Evolutionary conservation across 2,797 vertebrate species (phyloP).

Genomic region (Petrocephalus sullivani): DNA sequence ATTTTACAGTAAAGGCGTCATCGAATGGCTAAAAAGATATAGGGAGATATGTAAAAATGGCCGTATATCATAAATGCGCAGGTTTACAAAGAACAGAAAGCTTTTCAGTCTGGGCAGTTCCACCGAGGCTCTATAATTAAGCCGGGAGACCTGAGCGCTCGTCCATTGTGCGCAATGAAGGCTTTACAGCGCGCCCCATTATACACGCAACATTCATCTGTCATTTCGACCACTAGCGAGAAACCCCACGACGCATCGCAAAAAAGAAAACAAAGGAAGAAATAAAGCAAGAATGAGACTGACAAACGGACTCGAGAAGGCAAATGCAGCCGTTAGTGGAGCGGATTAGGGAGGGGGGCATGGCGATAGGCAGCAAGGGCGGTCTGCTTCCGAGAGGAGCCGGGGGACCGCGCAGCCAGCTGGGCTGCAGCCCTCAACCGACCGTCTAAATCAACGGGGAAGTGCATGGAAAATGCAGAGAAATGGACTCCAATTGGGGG

Average conservation of each 20-base stretch:
- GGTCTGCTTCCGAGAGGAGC: neutral
- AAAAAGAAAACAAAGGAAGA: neutral
- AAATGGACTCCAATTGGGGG: neutral
- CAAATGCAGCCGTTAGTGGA: neutral
- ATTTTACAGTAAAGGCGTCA: neutral
- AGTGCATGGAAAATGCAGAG: neutral
- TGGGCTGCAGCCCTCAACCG: neutral
- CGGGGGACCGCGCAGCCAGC: neutral
- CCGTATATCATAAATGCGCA: neutral
- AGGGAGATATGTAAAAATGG: neutral
- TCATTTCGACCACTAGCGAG: neutral
- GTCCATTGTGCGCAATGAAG: neutral
- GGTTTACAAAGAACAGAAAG: neutral
- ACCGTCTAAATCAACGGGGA: neutral
- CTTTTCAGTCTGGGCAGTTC: neutral
- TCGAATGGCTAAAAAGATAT: neutral
- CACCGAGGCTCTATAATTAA: neutral
- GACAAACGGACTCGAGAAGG: neutral
- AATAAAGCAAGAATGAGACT: neutral
- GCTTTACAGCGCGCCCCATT: neutral
- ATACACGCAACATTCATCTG: neutral
- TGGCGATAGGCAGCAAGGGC: neutral
- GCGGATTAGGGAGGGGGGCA: neutral
- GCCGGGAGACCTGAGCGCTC: neutral
- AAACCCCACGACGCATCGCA: neutral